Percentiles rank a stretch among this genome's conserved stretches.
Conservation (phyloP, 2,113 vertebrate species). For the Prionailurus viverrinus region DNA sequence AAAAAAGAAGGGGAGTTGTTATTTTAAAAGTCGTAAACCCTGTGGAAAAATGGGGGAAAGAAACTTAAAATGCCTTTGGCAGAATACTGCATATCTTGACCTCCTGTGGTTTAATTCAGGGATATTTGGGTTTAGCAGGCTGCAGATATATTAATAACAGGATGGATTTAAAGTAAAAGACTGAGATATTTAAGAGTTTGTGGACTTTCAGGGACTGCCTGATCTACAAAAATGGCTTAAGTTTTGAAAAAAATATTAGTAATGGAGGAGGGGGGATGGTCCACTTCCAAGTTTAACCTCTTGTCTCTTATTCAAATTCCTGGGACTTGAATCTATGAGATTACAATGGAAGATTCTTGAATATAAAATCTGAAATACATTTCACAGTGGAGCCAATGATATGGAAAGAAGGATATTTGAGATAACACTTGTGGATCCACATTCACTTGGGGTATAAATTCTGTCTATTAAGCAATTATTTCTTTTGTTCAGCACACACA, state of each 20-base stretch:
- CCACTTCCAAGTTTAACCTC: not conserved
- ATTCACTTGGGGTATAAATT: not conserved
- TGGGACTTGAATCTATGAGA: not conserved
- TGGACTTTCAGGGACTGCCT: not conserved
- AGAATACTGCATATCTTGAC: not conserved
- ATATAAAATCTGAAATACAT: not conserved
- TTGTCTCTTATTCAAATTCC: not conserved
- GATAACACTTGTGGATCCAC: not conserved
- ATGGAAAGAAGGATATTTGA: not conserved
- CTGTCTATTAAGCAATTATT: not conserved
- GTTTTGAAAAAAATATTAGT: not conserved
- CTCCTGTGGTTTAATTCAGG: not conserved
- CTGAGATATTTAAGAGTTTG: not conserved
- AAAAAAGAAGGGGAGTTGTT: not conserved
- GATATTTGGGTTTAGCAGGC: not conserved
- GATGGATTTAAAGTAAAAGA: not conserved
- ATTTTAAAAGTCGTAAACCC: constrained; percentile 54
- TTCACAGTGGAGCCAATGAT: not conserved
- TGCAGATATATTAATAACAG: constrained; percentile 21
- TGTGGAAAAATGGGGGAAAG: constrained; percentile 24
- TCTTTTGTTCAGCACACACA: not conserved
- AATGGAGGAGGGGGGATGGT: rapidly evolving
- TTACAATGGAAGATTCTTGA: not conserved
- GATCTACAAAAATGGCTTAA: not conserved
- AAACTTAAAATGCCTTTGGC: constrained; percentile 24